phyloP scores from a whole-genome alignment of 2,113 vertebrate genomes.

The Planiliza haematocheilus region DNA sequence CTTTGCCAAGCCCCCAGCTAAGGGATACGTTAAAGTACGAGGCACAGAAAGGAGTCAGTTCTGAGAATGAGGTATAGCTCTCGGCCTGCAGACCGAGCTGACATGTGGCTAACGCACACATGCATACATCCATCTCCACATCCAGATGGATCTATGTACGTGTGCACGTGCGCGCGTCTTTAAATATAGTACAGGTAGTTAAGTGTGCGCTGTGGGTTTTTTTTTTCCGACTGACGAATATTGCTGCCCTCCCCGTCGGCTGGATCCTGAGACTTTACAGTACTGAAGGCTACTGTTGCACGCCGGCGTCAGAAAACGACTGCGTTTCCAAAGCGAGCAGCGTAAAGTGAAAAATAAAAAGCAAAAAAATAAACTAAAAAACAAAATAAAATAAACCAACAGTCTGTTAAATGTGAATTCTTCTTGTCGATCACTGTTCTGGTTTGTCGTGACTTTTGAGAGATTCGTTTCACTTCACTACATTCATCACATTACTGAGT shows the following conservation, averaged over 20 bases:
- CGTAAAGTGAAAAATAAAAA: constrained; percentile 35
- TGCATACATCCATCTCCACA: constrained; percentile 44
- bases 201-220: constrained; percentile 62
- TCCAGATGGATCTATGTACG: constrained; percentile 41
- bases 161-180: constrained; percentile 43
- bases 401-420: constrained; percentile 58
- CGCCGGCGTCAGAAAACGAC: constrained; percentile 48
- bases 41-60: constrained; percentile 78
- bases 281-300: constrained; percentile 80
- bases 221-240: constrained; percentile 79
- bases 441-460: constrained; percentile 23
- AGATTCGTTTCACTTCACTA: constrained; percentile 58
- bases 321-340: constrained; percentile 43
- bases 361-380: constrained; percentile 18
- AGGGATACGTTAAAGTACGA: constrained; percentile 68
- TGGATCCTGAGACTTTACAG: constrained; percentile 83
- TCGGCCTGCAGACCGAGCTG: constrained; percentile 61
- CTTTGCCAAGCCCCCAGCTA: constrained; percentile 71
- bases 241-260: constrained; percentile 72
- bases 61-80: constrained; percentile 82
- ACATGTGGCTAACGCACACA: constrained; percentile 53
- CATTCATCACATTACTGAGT: constrained; percentile 67
- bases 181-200: constrained; percentile 77
- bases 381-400: constrained; percentile 36
- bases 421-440: constrained; percentile 37